Conservation (phyloP, 2,888 invertebrate species). For the Prosopocoilus inquinatus region DNA sequence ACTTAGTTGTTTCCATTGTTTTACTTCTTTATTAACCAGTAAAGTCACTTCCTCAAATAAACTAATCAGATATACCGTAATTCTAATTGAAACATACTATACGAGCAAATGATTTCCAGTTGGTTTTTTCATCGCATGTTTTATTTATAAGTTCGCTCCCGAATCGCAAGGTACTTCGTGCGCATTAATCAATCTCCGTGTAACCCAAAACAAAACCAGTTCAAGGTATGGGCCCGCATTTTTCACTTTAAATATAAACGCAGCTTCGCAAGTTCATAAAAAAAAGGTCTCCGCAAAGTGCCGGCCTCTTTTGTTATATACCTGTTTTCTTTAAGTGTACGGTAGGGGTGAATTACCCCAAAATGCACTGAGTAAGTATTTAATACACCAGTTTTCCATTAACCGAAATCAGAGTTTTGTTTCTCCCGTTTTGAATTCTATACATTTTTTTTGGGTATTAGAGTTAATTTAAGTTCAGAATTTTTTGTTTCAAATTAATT, state of each 20-base stretch:
- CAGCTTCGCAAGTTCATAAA: neutral
- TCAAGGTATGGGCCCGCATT: slow-evolving; percentile 2
- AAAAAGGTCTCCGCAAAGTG: neutral
- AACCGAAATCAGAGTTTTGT: too few species aligned
- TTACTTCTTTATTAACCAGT: too few species aligned
- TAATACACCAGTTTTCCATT: too few species aligned
- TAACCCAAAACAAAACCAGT: slow-evolving; percentile 1
- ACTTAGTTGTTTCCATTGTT: too few species aligned
- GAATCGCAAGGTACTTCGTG: slow-evolving; percentile 1
- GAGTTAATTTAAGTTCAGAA: too few species aligned
- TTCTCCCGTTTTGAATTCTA: too few species aligned
- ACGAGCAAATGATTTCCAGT: neutral
- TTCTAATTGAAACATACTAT: too few species aligned
- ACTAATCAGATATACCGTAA: too few species aligned
- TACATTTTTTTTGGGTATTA: too few species aligned
- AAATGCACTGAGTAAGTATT: neutral
- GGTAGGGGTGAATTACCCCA: neutral
- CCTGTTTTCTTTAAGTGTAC: neutral
- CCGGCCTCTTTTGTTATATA: neutral
- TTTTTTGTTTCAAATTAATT: too few species aligned
- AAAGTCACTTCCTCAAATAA: too few species aligned
- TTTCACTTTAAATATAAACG: slow-evolving; percentile 1
- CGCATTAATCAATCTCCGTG: slow-evolving; percentile 2
- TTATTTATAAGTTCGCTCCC: slow-evolving; percentile 1
- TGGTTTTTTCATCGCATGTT: neutral